phyloP scores from a whole-genome alignment of 2,888 invertebrate species.

The Morpho achilles region DNA sequence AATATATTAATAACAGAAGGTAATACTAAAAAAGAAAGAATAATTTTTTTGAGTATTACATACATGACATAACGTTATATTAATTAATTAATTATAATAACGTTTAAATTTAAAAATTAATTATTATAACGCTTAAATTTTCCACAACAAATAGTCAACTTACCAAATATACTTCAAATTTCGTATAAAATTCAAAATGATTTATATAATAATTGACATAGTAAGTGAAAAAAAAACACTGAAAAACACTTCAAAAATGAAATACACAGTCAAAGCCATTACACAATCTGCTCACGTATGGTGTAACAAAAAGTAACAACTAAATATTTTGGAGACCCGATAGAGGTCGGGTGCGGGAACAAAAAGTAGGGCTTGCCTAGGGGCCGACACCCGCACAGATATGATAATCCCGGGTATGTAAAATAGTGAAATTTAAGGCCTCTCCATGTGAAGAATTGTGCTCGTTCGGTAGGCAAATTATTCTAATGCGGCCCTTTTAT shows the following conservation, averaged over 20 bases:
- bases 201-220: too few species aligned
- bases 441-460: slow-evolving; percentile 78
- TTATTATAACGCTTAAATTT: too few species aligned
- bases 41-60: too few species aligned
- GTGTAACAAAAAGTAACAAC: slow-evolving; percentile 76
- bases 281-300: slow-evolving; percentile 72
- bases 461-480: slow-evolving; percentile 72
- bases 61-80: too few species aligned
- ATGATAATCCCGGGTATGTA: slow-evolving; percentile 78
- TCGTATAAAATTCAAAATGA: too few species aligned
- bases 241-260: slow-evolving; percentile 24
- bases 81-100: too few species aligned
- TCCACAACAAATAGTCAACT: too few species aligned
- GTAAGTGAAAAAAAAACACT: too few species aligned
- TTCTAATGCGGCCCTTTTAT: slow-evolving; percentile 78
- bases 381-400: slow-evolving; percentile 68
- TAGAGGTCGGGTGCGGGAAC: slow-evolving; percentile 72
- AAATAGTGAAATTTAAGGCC: slow-evolving; percentile 79
- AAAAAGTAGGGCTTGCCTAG: slow-evolving; percentile 62
- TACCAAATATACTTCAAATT: too few species aligned
- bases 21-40: too few species aligned
- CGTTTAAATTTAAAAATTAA: too few species aligned
- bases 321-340: slow-evolving; percentile 76
- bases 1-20: too few species aligned
- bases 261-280: slow-evolving; percentile 51